A percentile compares a stretch with the other conserved stretches of the same genome.
Conservation (phyloP, 2,888 invertebrate genomes). For the Lordiphosa fenestrarum region DNA sequence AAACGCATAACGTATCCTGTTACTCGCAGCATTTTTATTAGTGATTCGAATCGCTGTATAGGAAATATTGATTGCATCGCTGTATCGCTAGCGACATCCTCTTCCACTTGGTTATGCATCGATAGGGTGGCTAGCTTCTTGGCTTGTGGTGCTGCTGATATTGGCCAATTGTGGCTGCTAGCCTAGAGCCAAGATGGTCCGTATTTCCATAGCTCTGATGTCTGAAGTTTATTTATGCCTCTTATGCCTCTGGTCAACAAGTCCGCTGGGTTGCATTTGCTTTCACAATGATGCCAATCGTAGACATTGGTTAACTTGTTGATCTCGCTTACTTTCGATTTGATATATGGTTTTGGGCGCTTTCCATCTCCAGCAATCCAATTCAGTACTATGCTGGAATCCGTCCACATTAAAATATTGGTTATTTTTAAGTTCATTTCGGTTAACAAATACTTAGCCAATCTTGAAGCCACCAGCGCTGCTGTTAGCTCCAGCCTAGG, state of each 20-base stretch:
- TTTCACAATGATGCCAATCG: neutral
- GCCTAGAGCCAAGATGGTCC: neutral
- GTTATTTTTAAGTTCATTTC: neutral
- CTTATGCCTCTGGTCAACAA: neutral
- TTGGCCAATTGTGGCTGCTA: neutral
- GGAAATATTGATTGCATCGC: neutral
- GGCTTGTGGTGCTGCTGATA: neutral
- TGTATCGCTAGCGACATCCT: neutral
- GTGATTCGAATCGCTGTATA: neutral
- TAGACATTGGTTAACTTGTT: neutral
- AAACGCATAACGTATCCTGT: neutral
- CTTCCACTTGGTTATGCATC: neutral
- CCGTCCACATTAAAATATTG: neutral
- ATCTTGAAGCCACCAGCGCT: neutral
- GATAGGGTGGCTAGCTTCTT: neutral
- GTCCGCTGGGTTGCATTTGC: neutral
- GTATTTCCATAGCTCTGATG: no score
- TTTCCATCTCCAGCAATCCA: neutral
- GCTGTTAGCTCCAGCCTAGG: neutral
- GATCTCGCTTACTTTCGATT: conserved; percentile 1
- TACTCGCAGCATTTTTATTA: neutral
- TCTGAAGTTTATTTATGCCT: neutral
- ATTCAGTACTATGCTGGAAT: neutral
- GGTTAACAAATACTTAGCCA: neutral
- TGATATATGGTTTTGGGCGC: neutral